Percentiles rank a stretch among this genome's conserved stretches.
Evolutionary conservation across 30 jellyfish, hydroid and myxozoan species (phyloP).

Genomic region (Turritopsis dohrnii): DNA sequence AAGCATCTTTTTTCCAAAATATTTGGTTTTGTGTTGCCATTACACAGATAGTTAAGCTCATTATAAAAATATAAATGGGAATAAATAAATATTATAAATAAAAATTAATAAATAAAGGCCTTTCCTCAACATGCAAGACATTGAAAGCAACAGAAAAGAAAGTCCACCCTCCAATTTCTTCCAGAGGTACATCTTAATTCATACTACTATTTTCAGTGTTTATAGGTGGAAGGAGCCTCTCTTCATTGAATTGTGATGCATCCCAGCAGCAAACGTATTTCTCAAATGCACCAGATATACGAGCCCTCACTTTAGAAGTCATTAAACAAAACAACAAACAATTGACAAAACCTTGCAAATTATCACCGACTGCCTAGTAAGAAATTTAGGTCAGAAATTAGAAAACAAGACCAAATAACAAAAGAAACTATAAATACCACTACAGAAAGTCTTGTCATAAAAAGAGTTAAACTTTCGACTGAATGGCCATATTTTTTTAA

Average conservation of each 20-base stretch:
- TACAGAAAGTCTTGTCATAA: too few species aligned
- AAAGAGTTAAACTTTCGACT: too few species aligned
- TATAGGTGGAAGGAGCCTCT: neutral
- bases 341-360: slow-evolving; percentile 73
- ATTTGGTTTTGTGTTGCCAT: too few species aligned
- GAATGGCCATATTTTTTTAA: too few species aligned
- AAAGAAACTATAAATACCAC: too few species aligned
- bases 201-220: neutral
- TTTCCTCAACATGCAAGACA: neutral
- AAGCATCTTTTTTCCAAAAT: too few species aligned
- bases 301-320: slow-evolving; percentile 63
- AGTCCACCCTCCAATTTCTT: too few species aligned
- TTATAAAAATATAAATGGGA: too few species aligned
- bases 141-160: neutral
- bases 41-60: too few species aligned
- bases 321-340: slow-evolving; percentile 69
- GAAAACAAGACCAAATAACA: too few species aligned
- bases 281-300: neutral
- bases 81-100: too few species aligned
- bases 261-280: neutral
- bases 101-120: neutral
- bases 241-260: neutral
- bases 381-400: too few species aligned
- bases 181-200: neutral
- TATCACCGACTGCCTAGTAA: slow-evolving; percentile 83